Percentiles rank a stretch among this genome's conserved stretches.
phyloP scores from a whole-genome alignment of 2,797 vertebrate genomes.

The Morus bassanus region DNA sequence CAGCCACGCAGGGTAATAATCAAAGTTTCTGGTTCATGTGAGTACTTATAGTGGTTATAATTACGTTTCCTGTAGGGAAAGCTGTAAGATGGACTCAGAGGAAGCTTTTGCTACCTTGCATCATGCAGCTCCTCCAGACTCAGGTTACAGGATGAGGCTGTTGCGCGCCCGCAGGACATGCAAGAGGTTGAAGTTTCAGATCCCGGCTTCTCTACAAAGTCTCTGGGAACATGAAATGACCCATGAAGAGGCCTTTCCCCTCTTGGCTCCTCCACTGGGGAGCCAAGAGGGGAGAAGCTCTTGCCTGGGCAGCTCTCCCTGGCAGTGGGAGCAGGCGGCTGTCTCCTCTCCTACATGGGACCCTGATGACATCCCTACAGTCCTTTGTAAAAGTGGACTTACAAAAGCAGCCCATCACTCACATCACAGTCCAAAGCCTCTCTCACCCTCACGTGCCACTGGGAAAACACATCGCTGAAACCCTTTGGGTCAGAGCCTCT shows the following conservation, averaged over 20 bases:
- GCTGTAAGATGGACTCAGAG: neutral
- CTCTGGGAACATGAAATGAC: neutral
- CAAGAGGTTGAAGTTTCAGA: neutral
- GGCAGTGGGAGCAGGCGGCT: neutral
- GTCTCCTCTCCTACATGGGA: neutral
- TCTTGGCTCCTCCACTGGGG: fast-evolving
- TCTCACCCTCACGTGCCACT: fast-evolving
- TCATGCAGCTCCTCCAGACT: neutral
- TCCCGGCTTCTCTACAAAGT: neutral
- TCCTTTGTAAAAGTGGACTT: neutral
- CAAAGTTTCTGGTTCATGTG: neutral
- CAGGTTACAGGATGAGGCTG: neutral
- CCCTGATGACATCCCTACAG: neutral
- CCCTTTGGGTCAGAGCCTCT: neutral
- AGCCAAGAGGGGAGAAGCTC: neutral
- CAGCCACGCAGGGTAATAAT: neutral
- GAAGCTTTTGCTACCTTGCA: neutral
- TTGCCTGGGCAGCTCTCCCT: neutral
- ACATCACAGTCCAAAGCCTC: neutral
- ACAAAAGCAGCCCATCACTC: neutral
- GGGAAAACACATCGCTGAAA: neutral
- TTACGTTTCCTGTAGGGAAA: neutral
- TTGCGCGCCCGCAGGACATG: fast-evolving
- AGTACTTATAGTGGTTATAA: neutral
- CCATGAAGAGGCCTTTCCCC: neutral